phyloP scores from a whole-genome alignment of 2,888 invertebrate species.

The Cantharis rustica region DNA sequence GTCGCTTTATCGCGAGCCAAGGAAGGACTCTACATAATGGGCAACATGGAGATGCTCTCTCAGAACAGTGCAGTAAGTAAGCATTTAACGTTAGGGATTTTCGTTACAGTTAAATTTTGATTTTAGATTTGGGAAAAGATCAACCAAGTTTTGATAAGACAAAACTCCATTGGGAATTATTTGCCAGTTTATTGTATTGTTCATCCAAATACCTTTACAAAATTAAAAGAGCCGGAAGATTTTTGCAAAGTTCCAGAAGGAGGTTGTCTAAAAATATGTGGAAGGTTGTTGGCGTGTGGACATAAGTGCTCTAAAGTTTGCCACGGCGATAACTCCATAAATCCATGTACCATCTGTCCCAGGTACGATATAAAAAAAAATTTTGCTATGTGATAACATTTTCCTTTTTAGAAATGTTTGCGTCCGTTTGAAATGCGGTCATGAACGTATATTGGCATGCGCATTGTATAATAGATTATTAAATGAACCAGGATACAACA shows the following conservation, averaged over 20 bases:
- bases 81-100: background rate
- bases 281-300: constrained; percentile 59
- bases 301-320: constrained; percentile 67
- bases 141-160: background rate
- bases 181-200: constrained; percentile 58
- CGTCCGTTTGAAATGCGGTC: too few relatives aligned
- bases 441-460: too few relatives aligned
- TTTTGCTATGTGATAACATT: too few relatives aligned
- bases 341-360: too few relatives aligned
- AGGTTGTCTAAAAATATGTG: constrained; percentile 43
- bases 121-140: background rate
- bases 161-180: background rate
- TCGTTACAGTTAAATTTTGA: background rate
- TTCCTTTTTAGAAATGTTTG: too few relatives aligned
- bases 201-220: constrained; percentile 55
- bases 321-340: constrained; percentile 50
- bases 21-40: constrained; percentile 73
- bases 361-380: too few relatives aligned
- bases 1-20: constrained; percentile 60
- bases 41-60: constrained; percentile 67
- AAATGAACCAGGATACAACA: too few relatives aligned
- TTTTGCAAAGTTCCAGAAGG: constrained; percentile 62
- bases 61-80: constrained; percentile 56
- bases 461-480: too few relatives aligned
- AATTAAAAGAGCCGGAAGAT: constrained; percentile 52